Base-by-base conservation (phyloP, 2,797 vertebrate species). In the Scolopax bukidnonensis region DNA sequence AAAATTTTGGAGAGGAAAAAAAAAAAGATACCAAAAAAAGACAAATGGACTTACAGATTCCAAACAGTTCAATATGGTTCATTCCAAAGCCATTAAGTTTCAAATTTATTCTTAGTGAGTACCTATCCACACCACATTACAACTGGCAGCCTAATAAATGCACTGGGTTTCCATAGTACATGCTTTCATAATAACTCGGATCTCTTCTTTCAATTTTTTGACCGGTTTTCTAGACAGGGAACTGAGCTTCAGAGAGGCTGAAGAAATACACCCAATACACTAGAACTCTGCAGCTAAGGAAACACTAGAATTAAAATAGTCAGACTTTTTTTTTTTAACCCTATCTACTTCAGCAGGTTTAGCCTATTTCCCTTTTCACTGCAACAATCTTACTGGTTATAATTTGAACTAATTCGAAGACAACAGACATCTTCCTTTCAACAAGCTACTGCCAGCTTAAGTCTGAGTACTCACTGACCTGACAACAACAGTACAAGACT, bases 301-400 rank as follows among this genome's bases (percentile, higher is more conserved):
- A 80, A 15, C 65, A 13, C 12, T 13, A 65, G 30, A 88, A 85
- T 54, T 77, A 32, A 25, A 84, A 48, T 2, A 80, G 33, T 16
- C 24, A 18, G 7, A 16, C 4, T 10, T 6, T 21, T 4, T 10
- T 6, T 4, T 7, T 38, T 27, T 19, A 61, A 13, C 8, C 2
- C 16, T 11, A 41, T 38, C 30, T 74, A 32, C 38, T 59, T 75
- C 50, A 89, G 48, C 14, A 56, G n/a, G 63, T 57, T 54, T 50
- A 63, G 23, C 27, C 11, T 16, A 2, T 38, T 50, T 67, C 28
- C 14, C 36, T 53, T 84, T 59, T 50, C 41, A 73, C 33, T 36
- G 28, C 25, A 59, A n/a, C 28, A 60, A 24, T 43, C 27, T 40
- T 80, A 63, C 43, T 87, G n/a, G 27, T 36, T 57, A 63, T 51